Evolutionary conservation across 2,797 vertebrate genomes (phyloP), one percentile per base, ranked within the genome.

Genomic region (Oophaga sylvatica): DNA sequence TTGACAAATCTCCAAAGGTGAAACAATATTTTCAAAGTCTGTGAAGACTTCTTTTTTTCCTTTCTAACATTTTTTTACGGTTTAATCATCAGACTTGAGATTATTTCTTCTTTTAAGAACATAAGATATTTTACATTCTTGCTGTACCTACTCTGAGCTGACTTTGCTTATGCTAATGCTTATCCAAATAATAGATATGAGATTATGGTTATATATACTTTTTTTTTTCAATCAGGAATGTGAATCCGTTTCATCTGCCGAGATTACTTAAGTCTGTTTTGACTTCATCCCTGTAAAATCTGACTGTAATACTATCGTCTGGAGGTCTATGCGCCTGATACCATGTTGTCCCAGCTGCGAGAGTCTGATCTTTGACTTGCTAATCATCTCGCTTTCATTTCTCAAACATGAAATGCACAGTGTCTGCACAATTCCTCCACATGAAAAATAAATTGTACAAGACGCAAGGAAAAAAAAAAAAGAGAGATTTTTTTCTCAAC

Each of bases 311-410:
- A 65, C 71, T 82, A 84, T 78, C 65, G 65, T 80, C 76, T 84
- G 65, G 35, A 71, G 67, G 79, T 75, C 79, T 63, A 26, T 84
- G 77, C 35, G 56, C 75, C 87, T 81, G 83, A 81, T 75, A 80
- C 41, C 26, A 88, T 88, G 77, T 88, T 88, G 83, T 81, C 83
- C 62, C 82, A 85, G 87, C 87, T 88, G 83, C 73, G 75, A 71
- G 31, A 80, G 65, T 26, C 75, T 71, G 83, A 88, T 88, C 87
- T 70, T 57, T 80, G 87, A 80, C 82, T 84, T 84, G 62, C 65
- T 84, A 80, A 88, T 84, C 87, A 71, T 88, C 83, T 80, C 68
- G n/a, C 67, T 88, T 88, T 88, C 62, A 80, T 84, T 88, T 83
- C 65, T 84, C 56, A 70, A 83, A 83, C 77, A 80, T 68, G 60